Conservation (phyloP, 2,797 vertebrate genomes). For the Eutrigla gurnardus region DNA sequence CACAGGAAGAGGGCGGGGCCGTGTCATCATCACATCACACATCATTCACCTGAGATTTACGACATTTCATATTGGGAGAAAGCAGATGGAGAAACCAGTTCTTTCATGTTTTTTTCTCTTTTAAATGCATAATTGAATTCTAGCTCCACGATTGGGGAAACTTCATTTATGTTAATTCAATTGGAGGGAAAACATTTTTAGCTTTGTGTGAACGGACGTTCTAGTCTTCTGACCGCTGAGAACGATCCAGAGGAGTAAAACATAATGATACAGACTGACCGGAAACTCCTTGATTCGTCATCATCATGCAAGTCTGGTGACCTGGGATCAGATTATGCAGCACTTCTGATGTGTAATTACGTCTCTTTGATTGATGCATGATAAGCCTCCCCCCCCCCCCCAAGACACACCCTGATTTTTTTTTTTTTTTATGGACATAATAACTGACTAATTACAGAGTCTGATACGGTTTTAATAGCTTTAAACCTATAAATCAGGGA, state of each 20-base stretch:
- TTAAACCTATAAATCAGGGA: too few species aligned
- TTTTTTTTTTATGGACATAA: too few species aligned
- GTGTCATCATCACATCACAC: conserved; percentile 48
- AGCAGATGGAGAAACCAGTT: neutral
- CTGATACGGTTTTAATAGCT: too few species aligned
- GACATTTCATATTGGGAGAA: neutral
- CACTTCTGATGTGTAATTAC: too few species aligned
- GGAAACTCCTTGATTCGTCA: too few species aligned
- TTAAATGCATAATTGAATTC: neutral
- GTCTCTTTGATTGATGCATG: too few species aligned
- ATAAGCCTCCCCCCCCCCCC: too few species aligned
- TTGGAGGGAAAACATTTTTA: conserved; percentile 7
- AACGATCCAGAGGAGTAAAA: neutral
- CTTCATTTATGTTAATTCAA: neutral
- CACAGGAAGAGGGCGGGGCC: conserved; percentile 22
- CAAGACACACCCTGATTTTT: too few species aligned
- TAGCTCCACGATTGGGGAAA: neutral
- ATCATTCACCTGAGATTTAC: conserved; percentile 36
- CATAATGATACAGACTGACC: too few species aligned
- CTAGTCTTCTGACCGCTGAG: neutral
- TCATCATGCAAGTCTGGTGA: too few species aligned
- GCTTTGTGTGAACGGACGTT: neutral
- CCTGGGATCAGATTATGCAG: too few species aligned
- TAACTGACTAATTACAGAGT: too few species aligned
- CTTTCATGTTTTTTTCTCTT: neutral